A percentile compares a stretch with the other conserved stretches of the same genome.
phyloP scores from a whole-genome alignment of 2,888 invertebrate genomes.

The Eurytoma californica region DNA sequence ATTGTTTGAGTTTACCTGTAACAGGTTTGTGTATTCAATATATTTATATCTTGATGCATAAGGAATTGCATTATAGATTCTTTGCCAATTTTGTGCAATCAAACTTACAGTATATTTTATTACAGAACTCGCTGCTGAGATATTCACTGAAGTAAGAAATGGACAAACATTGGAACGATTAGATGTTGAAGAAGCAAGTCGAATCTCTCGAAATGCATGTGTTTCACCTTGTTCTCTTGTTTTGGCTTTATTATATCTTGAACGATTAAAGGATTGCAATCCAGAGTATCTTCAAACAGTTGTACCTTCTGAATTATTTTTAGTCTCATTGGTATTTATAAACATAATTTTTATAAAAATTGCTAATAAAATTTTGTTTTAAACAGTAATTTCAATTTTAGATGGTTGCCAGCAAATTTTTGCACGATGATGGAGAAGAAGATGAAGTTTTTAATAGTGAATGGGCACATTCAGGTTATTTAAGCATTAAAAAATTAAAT shows the following conservation, averaged over 20 bases:
- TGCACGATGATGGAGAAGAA: constrained; percentile 94
- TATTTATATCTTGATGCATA: neutral
- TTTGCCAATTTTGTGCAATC: constrained; percentile 47
- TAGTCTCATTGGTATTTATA: constrained; percentile 87
- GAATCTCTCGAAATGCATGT: constrained; percentile 86
- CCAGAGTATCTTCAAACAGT: constrained; percentile 89
- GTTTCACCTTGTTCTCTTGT: constrained; percentile 95
- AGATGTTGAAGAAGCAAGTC: constrained; percentile 85
- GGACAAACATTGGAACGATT: constrained; percentile 87
- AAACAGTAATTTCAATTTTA: constrained; percentile 68
- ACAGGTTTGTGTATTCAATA: constrained; percentile 78
- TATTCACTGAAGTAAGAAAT: constrained; percentile 87
- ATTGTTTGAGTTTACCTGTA: constrained; percentile 85
- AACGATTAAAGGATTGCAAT: constrained; percentile 88
- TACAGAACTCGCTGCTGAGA: constrained; percentile 88
- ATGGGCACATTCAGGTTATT: constrained; percentile 92
- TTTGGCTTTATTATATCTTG: constrained; percentile 94
- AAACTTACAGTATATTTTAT: constrained; percentile 60
- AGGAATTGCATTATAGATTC: constrained; percentile 2
- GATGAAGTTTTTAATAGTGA: constrained; percentile 94
- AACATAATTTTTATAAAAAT: neutral
- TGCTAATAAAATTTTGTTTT: constrained; percentile 1
- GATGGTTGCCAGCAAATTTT: constrained; percentile 98
- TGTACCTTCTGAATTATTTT: constrained; percentile 93
- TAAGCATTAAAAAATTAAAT: constrained; percentile 85